Evolutionary conservation across 2,888 invertebrate genomes (phyloP).

Genomic region (Zhengitettix transpicula): DNA sequence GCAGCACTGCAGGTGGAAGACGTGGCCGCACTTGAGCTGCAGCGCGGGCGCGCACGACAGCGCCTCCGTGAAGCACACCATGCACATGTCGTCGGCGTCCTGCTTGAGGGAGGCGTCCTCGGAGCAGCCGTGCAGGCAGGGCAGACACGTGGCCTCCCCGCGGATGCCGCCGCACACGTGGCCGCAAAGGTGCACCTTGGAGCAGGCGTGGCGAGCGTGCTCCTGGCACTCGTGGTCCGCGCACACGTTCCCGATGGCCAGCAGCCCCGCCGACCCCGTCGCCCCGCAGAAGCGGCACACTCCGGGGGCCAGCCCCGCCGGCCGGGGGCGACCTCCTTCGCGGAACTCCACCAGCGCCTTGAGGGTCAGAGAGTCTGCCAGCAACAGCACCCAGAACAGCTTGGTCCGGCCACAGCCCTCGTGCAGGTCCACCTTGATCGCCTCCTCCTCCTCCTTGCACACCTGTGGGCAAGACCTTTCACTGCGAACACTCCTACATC

Average conservation of each 20-base stretch:
- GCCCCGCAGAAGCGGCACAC: slow-evolving; percentile 85
- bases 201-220: slow-evolving; percentile 10
- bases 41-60: slow-evolving; percentile 81
- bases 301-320: slow-evolving; percentile 35
- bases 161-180: slow-evolving; percentile 90
- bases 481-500: no score
- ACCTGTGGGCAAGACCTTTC: slow-evolving; percentile 33
- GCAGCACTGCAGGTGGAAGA: slow-evolving; percentile 88
- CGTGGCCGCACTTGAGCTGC: slow-evolving; percentile 82
- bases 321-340: slow-evolving; percentile 39
- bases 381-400: slow-evolving; percentile 81
- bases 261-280: slow-evolving; percentile 61
- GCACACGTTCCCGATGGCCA: slow-evolving; percentile 87
- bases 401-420: slow-evolving; percentile 89
- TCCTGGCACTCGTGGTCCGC: slow-evolving; percentile 83
- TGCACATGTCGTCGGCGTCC: slow-evolving; percentile 98
- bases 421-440: slow-evolving; percentile 91
- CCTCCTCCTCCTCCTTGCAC: slow-evolving; percentile 91
- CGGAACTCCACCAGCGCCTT: slow-evolving; percentile 85
- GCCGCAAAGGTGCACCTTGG: slow-evolving; percentile 55
- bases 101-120: slow-evolving; percentile 49
- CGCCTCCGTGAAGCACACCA: slow-evolving; percentile 97
- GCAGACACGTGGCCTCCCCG: slow-evolving; percentile 65
- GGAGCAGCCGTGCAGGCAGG: slow-evolving; percentile 75
- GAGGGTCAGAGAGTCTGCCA: slow-evolving; percentile 84